Evolutionary conservation across 2,888 invertebrate species (phyloP).

Genomic region (Clivina fossor): DNA sequence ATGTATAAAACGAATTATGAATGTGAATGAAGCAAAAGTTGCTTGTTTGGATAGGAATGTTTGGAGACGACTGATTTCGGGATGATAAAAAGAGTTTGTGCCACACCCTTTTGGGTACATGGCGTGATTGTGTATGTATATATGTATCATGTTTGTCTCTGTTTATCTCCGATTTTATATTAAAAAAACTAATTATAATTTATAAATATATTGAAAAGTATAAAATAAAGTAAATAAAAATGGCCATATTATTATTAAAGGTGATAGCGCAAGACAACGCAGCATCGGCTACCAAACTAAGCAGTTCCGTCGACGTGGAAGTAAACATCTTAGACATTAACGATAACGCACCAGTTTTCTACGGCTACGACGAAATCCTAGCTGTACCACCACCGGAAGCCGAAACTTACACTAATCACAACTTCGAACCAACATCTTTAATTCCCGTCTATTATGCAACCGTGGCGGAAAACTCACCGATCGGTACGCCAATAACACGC

Average conservation of each 20-base stretch:
- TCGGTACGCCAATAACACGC: slow-evolving; percentile 73
- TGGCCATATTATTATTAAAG: slow-evolving; percentile 72
- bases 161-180: too few relatives aligned
- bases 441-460: slow-evolving; percentile 77
- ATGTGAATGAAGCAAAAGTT: too few relatives aligned
- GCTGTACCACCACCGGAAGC: slow-evolving; percentile 57
- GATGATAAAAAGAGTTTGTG: too few relatives aligned
- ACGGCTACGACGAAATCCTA: slow-evolving; percentile 69
- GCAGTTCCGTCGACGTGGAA: slow-evolving; percentile 74
- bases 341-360: slow-evolving; percentile 80
- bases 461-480: slow-evolving; percentile 71
- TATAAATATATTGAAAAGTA: too few relatives aligned
- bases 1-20: too few relatives aligned
- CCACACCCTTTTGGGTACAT: too few relatives aligned
- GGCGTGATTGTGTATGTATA: too few relatives aligned
- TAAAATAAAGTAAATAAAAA: too few relatives aligned
- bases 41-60: too few relatives aligned
- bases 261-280: slow-evolving; percentile 39
- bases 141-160: too few relatives aligned
- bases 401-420: slow-evolving; percentile 55
- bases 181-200: too few relatives aligned
- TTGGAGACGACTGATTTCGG: too few relatives aligned
- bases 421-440: slow-evolving; percentile 58
- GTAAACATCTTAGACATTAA: slow-evolving; percentile 79
- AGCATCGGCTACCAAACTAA: slow-evolving; percentile 55